Base-by-base conservation (phyloP, 2,888 invertebrate genomes). In the Ophion ellenae region DNA sequence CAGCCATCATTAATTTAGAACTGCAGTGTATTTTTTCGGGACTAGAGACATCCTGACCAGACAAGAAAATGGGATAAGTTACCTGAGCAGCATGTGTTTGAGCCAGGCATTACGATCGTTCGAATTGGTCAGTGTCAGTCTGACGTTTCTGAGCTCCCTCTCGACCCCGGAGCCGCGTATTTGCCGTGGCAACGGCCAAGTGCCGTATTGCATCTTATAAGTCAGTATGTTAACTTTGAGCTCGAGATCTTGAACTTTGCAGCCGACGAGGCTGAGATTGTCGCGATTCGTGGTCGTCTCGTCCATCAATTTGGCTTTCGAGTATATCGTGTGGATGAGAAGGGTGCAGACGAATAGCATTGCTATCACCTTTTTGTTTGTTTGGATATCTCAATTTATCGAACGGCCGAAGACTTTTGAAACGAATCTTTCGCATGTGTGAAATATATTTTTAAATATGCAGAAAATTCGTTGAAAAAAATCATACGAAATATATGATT, bases 131-230 rank as follows among this genome's bases (percentile, higher is more conserved):
- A 92, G 66, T 2, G 90, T 90, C 40, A 90, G 59, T 66, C 88
- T 85, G 7, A 90, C 87, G 20, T 90, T 89, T 40, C 86, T 81
- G 0, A 90, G 47, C 6, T 87, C 85, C 7, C 83, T 89, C 36
- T 84, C 89, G 1, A 87, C 77, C 17, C 80, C 85, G 1, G 89
- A 84, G 45, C 85, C 87, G 20, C 80, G 86, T 80, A 47, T 86
- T 76, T 91, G 87, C 75, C 91, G 88, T 1, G 91, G 90, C 59
- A 91, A 57, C 1, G 92, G 92, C 93, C 93, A 93, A 11, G 89
- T 88, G 3, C 93, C 93, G 47, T 93, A 93, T 76, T 93, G 93
- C 83, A 91, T 89, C 88, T 93, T 93, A 75, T 93, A 93, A 0
- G 92, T 92, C 61, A 93, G 73, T 53, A 93, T 89, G 71, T 92